A percentile compares a stretch with the other conserved stretches of the same genome.
Conservation (phyloP, 2,797 vertebrate genomes). For the Lagothrix lagotricha region DNA sequence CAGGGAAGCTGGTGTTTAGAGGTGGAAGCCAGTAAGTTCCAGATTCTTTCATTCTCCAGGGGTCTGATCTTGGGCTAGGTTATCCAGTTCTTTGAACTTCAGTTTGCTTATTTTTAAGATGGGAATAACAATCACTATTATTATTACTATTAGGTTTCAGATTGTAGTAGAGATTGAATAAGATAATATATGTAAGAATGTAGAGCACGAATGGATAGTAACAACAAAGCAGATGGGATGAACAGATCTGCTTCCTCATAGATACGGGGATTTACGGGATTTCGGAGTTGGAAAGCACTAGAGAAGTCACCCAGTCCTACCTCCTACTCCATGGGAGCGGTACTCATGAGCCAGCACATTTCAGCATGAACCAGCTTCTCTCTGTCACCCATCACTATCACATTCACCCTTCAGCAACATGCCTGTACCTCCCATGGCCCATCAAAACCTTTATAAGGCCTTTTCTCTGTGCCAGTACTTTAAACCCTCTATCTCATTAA, state of each 20-base stretch:
- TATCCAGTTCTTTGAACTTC: background rate
- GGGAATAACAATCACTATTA: background rate
- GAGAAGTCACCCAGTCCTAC: background rate
- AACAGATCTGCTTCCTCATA: background rate
- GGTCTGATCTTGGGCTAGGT: background rate
- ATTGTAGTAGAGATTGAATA: background rate
- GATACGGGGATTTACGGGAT: background rate
- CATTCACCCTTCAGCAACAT: background rate
- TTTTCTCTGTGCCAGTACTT: background rate
- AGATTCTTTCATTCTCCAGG: background rate
- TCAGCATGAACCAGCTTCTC: background rate
- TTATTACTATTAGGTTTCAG: background rate
- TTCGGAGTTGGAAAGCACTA: background rate
- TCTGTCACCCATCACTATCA: background rate
- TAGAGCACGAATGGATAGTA: background rate
- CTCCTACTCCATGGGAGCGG: background rate
- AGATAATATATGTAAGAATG: background rate
- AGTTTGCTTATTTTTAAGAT: conserved; percentile 1
- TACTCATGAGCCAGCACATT: background rate
- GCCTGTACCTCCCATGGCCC: background rate
- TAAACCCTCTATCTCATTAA: background rate
- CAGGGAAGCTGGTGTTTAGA: background rate
- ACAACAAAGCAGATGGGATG: background rate
- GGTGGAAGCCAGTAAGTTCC: background rate
- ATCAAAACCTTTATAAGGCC: background rate